Conservation (phyloP, 2,797 vertebrate genomes). For the Sphenopsis melanotis region DNA sequence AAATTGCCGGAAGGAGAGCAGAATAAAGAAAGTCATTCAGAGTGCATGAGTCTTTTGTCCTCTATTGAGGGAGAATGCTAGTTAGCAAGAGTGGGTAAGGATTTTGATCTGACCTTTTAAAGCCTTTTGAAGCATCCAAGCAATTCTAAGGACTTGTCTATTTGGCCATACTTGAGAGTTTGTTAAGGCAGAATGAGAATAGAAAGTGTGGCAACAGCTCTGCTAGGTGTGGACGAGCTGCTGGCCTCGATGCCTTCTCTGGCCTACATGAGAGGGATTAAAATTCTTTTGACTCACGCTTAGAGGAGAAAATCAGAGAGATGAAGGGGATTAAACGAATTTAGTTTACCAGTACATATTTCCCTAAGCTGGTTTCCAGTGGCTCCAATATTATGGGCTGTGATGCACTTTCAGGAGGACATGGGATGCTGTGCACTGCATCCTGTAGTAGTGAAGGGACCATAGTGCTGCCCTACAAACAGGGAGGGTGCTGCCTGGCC, state of each 20-base stretch:
- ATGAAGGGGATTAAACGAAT: background rate
- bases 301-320: background rate
- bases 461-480: accelerated
- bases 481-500: background rate
- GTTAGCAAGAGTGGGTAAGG: background rate
- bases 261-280: slow-evolving; percentile 2
- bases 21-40: background rate
- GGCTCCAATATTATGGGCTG: background rate
- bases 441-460: accelerated
- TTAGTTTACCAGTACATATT: slow-evolving; percentile 18
- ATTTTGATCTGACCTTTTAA: background rate
- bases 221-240: background rate
- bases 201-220: background rate
- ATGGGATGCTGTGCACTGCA: background rate
- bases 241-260: background rate
- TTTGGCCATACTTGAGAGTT: background rate
- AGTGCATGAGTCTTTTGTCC: background rate
- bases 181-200: background rate
- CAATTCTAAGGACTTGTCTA: background rate
- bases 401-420: background rate
- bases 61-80: background rate
- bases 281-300: slow-evolving; percentile 22
- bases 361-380: background rate
- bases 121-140: background rate
- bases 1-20: background rate